Evolutionary conservation across 1,140 invertebrate genomes (phyloP), one percentile per base, ranked within the genome.

Genomic region (Sycophaga agraensis): DNA sequence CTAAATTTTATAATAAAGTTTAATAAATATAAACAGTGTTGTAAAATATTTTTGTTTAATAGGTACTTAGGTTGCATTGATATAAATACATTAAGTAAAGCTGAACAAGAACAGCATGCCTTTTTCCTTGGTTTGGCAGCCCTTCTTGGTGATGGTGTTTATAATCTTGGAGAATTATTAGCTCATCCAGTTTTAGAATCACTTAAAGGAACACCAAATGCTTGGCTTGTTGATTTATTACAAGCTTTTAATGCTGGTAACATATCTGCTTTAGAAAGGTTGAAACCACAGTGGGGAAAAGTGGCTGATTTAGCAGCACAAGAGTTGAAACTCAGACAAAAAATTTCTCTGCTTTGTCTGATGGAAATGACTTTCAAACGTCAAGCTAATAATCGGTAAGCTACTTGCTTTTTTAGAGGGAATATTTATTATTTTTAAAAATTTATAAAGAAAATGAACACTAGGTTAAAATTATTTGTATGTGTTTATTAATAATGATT

Each of bases 81-180:
- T 19, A 82, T 96, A 4, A 86, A 87, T 28, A 88, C 87, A 14
- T 72, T 87, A 19, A 81, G 81, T 34, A 82, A 79, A 59, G 84
- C 86, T 67, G 87, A 89, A 73, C 90, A 92, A 80, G 86, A 86
- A 62, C 89, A 90, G 67, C 90, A 91, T 74, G 97, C 96, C 0
- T 94, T 96, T 75, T 91, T 94, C 68, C 83, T 99, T 14, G 92
- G 94, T 0, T 80, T 99, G 5, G 96, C 97, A 9, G 97, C 96
- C 0, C 84, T 99, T 11, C 77, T 98, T 1, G 97, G 96, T 9
- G 92, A 98, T 71, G 93, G 92, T 37, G 92, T 99, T 16, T 99
- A 98, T 77, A 99, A 99, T 79, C 90, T 99, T 71, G 97, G 96
- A 0, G 97, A 99, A 82, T 80, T 99, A 71, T 87, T 98, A 26